These are phyloP conservation scores for Esperia sulphurella DNA, from an alignment of 2,888 invertebrate genomes.

Conservation along the genomic window DNA sequence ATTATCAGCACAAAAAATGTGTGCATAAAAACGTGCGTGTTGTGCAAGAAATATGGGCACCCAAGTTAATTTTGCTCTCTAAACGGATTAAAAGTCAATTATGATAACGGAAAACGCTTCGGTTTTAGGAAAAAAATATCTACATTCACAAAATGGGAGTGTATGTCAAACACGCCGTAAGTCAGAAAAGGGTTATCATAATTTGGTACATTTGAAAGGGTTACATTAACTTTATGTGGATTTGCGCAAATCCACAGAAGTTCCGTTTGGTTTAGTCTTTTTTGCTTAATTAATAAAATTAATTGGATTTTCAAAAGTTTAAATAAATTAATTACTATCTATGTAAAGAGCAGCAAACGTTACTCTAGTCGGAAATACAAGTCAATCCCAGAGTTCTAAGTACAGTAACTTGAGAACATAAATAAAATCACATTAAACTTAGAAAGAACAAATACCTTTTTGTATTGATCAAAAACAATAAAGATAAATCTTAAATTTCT, in stretches of 20 bases:
- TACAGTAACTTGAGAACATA: no score
- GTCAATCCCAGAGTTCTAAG: no score
- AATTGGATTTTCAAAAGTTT: no score
- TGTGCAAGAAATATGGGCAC: not conserved
- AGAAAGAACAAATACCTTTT: no score
- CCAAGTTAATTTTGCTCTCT: conserved; percentile 14
- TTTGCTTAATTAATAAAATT: not conserved
- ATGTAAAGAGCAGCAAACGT: no score
- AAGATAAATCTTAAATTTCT: no score
- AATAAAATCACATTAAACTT: no score
- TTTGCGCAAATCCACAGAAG: not conserved
- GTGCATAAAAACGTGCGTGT: conserved; percentile 14
- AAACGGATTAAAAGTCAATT: conserved; percentile 23
- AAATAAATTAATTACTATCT: no score
- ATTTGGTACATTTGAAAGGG: not conserved
- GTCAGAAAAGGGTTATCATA: conserved; percentile 10
- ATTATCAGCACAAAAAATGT: conserved; percentile 33
- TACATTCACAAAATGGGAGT: conserved; percentile 13
- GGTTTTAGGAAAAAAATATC: conserved; percentile 13
- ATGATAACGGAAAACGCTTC: conserved; percentile 20
- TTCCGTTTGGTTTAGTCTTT: not conserved
- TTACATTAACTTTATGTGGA: not conserved
- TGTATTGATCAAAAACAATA: no score
- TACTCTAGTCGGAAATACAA: no score
- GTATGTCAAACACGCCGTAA: conserved; percentile 1